These are phyloP conservation scores for Morone chrysops DNA, from an alignment of 2,113 vertebrate genomes.

Conservation along the genomic window DNA sequence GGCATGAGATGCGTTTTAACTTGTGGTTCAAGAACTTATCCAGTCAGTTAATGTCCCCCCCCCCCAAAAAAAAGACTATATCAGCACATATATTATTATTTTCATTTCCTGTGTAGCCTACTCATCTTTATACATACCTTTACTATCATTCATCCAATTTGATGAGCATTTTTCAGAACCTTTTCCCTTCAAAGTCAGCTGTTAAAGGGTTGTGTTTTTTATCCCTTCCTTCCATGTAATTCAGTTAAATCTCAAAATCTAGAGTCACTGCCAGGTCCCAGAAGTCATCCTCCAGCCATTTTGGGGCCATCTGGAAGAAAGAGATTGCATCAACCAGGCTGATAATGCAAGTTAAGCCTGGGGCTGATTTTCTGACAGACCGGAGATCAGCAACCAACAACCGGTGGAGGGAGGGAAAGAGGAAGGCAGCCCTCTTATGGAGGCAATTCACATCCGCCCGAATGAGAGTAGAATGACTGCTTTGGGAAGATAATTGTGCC, in stretches of 20 bases:
- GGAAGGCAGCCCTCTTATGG: slow-evolving; percentile 46
- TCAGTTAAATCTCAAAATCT: slow-evolving; percentile 61
- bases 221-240: slow-evolving; percentile 11
- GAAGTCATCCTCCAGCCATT: slow-evolving; percentile 56
- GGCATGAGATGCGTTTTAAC: not conserved
- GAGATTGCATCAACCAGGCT: slow-evolving; percentile 72
- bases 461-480: slow-evolving; percentile 72
- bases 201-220: slow-evolving; percentile 2
- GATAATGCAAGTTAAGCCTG: slow-evolving; percentile 72
- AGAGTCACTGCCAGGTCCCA: slow-evolving; percentile 38
- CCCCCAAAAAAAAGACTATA: slow-evolving; percentile 4
- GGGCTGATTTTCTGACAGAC: slow-evolving; percentile 64
- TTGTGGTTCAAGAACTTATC: not conserved
- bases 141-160: not conserved
- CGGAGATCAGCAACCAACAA: slow-evolving; percentile 51
- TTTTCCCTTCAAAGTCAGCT: slow-evolving; percentile 9
- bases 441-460: slow-evolving; percentile 63
- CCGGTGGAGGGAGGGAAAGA: slow-evolving; percentile 12
- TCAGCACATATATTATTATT: not conserved
- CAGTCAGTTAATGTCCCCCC: not conserved
- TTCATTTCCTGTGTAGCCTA: too few relatives aligned
- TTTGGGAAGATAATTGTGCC: slow-evolving; percentile 77
- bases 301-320: slow-evolving; percentile 58
- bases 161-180: not conserved
- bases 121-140: not conserved